These are phyloP conservation scores for Spialia ferax DNA, from an alignment of 2,888 invertebrate genomes.

Conservation along the genomic window DNA sequence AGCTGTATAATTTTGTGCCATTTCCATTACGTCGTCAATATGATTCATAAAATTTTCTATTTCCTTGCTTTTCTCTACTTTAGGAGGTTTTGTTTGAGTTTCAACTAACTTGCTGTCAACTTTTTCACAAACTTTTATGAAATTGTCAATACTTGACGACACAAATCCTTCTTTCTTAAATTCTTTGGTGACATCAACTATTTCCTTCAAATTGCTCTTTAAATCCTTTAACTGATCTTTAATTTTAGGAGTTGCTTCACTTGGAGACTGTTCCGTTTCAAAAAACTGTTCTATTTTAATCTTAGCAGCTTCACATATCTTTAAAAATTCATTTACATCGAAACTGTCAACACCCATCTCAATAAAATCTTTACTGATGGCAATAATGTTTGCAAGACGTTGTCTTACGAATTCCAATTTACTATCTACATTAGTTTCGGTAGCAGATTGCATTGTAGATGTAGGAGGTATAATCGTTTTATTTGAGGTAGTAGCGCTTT, in stretches of 20 bases:
- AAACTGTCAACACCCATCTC: conserved; percentile 46
- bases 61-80: conserved; percentile 36
- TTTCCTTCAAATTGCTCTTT: conserved; percentile 49
- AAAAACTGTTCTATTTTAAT: conserved; percentile 46
- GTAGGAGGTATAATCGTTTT: background rate
- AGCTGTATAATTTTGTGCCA: conserved; percentile 51
- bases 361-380: conserved; percentile 50
- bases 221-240: conserved; percentile 48
- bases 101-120: conserved; percentile 48
- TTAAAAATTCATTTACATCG: conserved; percentile 49
- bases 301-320: conserved; percentile 50
- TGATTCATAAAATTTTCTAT: conserved; percentile 51
- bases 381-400: conserved; percentile 48
- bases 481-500: background rate
- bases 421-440: conserved; percentile 19
- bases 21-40: conserved; percentile 51
- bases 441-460: conserved; percentile 17
- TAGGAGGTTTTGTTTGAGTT: conserved; percentile 14
- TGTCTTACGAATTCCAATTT: conserved; percentile 49
- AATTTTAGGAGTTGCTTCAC: conserved; percentile 37
- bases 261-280: conserved; percentile 17
- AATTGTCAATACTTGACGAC: conserved; percentile 49
- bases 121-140: conserved; percentile 49
- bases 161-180: conserved; percentile 45
- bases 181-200: conserved; percentile 49